phyloP scores from a whole-genome alignment of 2,797 vertebrate species.

The Miichthys miiuy region DNA sequence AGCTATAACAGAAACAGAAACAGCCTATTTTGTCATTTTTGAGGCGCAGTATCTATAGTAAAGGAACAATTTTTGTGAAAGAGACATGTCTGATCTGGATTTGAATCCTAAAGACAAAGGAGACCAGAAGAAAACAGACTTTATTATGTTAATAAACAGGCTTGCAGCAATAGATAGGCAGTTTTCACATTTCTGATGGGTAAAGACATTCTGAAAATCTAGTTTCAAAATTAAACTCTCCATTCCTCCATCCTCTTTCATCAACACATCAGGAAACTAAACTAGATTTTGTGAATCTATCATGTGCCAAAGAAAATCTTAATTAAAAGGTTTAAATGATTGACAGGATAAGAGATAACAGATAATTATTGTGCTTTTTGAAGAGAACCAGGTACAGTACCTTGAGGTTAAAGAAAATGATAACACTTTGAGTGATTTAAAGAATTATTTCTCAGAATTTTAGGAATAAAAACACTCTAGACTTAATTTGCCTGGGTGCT shows the following conservation, averaged over 20 bases:
- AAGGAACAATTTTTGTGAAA: background rate
- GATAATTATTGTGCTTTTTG: slow-evolving; percentile 31
- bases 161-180: background rate
- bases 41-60: background rate
- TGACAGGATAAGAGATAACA: slow-evolving; percentile 7
- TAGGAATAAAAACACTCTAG: slow-evolving; percentile 1
- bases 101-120: background rate
- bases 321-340: slow-evolving; percentile 36
- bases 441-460: slow-evolving; percentile 33
- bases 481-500: slow-evolving; percentile 10
- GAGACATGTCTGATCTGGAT: background rate
- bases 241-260: background rate
- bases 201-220: background rate
- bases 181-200: background rate
- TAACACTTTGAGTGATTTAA: background rate
- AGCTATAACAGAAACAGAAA: background rate
- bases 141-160: background rate
- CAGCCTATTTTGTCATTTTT: background rate
- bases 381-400: slow-evolving; percentile 11
- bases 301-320: slow-evolving; percentile 6
- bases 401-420: slow-evolving; percentile 19
- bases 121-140: background rate
- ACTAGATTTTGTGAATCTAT: background rate
- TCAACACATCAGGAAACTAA: background rate
- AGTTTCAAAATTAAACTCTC: background rate